phyloP scores from a whole-genome alignment of 2,113 vertebrate genomes.

The Chinchilla lanigera region DNA sequence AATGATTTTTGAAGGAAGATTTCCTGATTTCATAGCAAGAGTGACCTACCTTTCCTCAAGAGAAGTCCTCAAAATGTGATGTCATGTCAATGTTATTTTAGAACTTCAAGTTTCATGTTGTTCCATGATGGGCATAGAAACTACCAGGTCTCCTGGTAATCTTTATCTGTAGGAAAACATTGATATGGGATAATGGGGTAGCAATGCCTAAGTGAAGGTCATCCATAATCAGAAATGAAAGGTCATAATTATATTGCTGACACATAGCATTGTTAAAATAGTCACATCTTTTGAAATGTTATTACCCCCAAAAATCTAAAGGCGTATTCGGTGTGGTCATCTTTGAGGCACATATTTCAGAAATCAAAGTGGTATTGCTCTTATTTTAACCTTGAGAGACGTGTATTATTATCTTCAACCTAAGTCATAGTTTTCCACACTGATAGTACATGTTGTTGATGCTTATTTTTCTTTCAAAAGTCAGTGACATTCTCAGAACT shows the following conservation, averaged over 20 bases:
- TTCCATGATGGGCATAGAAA: neutral
- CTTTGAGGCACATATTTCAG: neutral
- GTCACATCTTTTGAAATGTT: neutral
- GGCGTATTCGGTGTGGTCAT: neutral
- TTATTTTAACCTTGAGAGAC: conserved; percentile 52
- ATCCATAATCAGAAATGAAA: conserved; percentile 31
- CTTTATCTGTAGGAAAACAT: neutral
- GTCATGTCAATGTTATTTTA: neutral
- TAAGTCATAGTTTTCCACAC: neutral
- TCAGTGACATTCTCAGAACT: conserved; percentile 11
- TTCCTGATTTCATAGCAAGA: neutral
- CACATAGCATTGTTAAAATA: conserved; percentile 39
- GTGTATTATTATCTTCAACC: neutral
- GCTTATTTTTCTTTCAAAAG: conserved; percentile 40
- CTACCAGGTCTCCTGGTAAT: neutral
- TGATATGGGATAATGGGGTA: neutral
- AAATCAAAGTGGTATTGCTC: conserved; percentile 40
- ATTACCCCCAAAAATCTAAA: conserved; percentile 16
- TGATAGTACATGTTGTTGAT: neutral
- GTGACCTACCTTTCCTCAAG: neutral
- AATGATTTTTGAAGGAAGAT: neutral
- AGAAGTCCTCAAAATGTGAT: neutral
- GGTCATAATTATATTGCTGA: neutral
- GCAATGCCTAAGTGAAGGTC: neutral
- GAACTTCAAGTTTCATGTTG: neutral